Percentiles rank a stretch among this genome's conserved stretches.
These are phyloP conservation scores for Drosophila falleni DNA, from an alignment of 2,888 invertebrate species.

Conservation along the genomic window DNA sequence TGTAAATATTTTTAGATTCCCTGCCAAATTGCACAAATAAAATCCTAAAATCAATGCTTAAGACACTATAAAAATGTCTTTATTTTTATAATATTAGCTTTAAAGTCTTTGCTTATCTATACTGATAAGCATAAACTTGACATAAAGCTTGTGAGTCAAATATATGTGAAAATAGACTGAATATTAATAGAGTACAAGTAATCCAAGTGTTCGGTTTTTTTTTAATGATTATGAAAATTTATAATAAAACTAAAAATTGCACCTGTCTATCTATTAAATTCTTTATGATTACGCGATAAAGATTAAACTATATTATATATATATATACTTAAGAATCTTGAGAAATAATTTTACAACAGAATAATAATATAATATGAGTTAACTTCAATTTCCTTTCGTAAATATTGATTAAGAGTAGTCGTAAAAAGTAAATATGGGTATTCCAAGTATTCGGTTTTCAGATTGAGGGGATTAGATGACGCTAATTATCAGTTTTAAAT, in stretches of 20 bases:
- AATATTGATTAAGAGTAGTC: no score
- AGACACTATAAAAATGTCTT: not conserved
- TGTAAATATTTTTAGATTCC: not conserved
- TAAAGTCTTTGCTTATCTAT: no score
- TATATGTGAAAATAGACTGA: no score
- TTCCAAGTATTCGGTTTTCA: conserved; percentile 26
- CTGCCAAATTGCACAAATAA: not conserved
- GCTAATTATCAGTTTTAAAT: conserved; percentile 55
- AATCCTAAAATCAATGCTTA: not conserved
- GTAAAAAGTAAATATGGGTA: not conserved
- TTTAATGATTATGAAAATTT: not conserved
- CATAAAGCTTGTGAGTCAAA: no score
- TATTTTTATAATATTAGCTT: not conserved
- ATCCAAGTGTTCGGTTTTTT: conserved; percentile 23
- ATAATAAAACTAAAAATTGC: no score
- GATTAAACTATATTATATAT: no score
- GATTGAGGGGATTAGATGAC: conserved; percentile 51
- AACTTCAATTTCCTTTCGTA: no score
- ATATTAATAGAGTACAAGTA: not conserved
- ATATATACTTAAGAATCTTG: no score
- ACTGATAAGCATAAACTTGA: no score
- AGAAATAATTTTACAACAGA: no score
- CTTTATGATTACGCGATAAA: not conserved
- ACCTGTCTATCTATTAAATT: not conserved
- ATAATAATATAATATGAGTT: no score